Base-by-base conservation (phyloP, 2,113 vertebrate genomes). In the Xiphorhynchus elegans region DNA sequence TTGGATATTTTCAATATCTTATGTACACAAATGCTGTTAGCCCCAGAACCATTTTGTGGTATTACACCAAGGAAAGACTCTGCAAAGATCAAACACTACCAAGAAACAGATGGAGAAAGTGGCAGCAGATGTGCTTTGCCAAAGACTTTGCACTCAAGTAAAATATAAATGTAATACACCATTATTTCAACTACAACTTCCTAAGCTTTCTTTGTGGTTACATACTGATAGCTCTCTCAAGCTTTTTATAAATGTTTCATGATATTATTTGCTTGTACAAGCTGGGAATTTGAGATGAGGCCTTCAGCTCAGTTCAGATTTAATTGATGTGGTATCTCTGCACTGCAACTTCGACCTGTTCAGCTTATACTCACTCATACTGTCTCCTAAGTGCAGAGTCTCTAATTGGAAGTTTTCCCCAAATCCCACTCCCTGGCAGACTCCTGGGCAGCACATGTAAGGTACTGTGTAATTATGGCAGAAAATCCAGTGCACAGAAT, bases 201-300 rank as follows among this genome's bases (percentile, higher is more conserved):
- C 75, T 55, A 6, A 66, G 59, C 37, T 73, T 91, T 68, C 75
- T 80, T 81, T 84, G 75, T 91, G 69, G 74, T 70, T 89, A 78
- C 50, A 81, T 33, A 87, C 4, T 92, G 80, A 89, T 47, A 67
- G 42, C 23, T 84, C 87, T 83, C 47, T 35, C 59, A 67, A 21
- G 59, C 28, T 67, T 81, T 84, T 82, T 37, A 87, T 89, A 78
- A 91, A 92, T 89, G 73, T 89, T 93, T 95, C 75, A 64, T 84
- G 64, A 23, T n/a, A 72, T 40, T 83, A 94, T 63, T 78, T 92
- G 64, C 76, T 84, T 68, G 60, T 49, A 78, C 52, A 59, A 84
- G 50, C 42, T 20, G 15, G 66, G 76, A 95, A 95, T 90, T 89
- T 75, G 84, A 90, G 73, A 91, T 37, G 86, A 93, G 40, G 29